phyloP scores from a whole-genome alignment of 2,888 invertebrate genomes.

The Mimas tiliae region DNA sequence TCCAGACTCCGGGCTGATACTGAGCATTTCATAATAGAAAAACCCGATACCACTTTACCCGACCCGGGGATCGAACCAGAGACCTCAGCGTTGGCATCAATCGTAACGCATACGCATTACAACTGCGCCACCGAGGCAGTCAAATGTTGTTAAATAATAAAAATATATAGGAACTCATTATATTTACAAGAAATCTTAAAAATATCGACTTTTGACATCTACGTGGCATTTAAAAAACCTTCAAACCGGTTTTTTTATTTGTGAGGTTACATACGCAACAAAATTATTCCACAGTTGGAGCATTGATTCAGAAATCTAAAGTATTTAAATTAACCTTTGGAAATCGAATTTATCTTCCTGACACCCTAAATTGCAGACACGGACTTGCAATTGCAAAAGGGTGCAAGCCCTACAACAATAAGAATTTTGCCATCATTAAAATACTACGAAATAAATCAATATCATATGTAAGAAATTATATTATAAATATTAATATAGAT shows the following conservation, averaged over 20 bases:
- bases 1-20: no score
- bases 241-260: conserved; percentile 12
- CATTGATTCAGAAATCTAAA: conserved; percentile 24
- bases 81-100: no score
- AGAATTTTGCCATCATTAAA: neutral
- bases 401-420: neutral
- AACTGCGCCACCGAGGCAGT: no score
- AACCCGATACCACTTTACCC: no score
- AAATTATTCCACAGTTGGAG: conserved; percentile 14
- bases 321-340: conserved; percentile 35
- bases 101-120: no score
- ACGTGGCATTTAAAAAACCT: conserved; percentile 21
- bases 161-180: neutral
- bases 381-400: conserved; percentile 24
- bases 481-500: no score
- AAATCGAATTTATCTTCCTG: conserved; percentile 53
- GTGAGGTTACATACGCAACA: neutral
- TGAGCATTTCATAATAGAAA: no score
- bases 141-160: neutral
- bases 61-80: no score
- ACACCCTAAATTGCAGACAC: conserved; percentile 40
- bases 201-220: conserved; percentile 19
- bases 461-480: no score
- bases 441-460: neutral
- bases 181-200: conserved; percentile 2